Conservation (phyloP, 2,888 invertebrate species). For the Oscheius sp. region DNA sequence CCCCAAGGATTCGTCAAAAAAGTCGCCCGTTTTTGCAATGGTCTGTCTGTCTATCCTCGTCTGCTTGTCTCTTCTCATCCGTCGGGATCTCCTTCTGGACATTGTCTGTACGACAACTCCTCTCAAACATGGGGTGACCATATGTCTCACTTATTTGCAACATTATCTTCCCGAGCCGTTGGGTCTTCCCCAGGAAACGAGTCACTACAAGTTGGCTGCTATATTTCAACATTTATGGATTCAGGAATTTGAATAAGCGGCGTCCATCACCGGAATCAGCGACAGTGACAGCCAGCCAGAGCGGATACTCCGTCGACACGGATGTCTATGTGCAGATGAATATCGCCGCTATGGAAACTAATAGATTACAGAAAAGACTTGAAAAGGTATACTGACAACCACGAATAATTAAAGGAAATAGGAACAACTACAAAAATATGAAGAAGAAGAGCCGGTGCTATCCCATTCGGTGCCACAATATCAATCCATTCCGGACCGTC, state of each 20-base stretch:
- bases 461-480: conserved; percentile 54
- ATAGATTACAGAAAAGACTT: conserved; percentile 45
- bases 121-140: conserved; percentile 42
- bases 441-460: conserved; percentile 43
- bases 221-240: not conserved
- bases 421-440: conserved; percentile 27
- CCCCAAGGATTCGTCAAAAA: conserved; percentile 45
- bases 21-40: conserved; percentile 45
- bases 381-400: conserved; percentile 35
- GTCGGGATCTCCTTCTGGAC: conserved; percentile 41
- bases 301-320: conserved; percentile 48
- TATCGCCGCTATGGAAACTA: conserved; percentile 49
- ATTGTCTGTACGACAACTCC: conserved; percentile 47
- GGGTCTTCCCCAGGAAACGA: conserved; percentile 55
- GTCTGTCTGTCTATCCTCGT: conserved; percentile 45
- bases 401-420: not conserved
- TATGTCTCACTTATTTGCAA: conserved; percentile 51
- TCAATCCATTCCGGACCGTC: conserved; percentile 43
- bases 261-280: not conserved
- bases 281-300: conserved; percentile 38
- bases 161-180: conserved; percentile 52
- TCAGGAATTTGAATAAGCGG: conserved; percentile 6
- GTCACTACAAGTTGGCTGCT: conserved; percentile 44
- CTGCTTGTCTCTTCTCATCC: conserved; percentile 39
- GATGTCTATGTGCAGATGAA: conserved; percentile 55